These are phyloP conservation scores for Fopius arisanus DNA, from an alignment of 1,140 invertebrate genomes.

Conservation along the genomic window DNA sequence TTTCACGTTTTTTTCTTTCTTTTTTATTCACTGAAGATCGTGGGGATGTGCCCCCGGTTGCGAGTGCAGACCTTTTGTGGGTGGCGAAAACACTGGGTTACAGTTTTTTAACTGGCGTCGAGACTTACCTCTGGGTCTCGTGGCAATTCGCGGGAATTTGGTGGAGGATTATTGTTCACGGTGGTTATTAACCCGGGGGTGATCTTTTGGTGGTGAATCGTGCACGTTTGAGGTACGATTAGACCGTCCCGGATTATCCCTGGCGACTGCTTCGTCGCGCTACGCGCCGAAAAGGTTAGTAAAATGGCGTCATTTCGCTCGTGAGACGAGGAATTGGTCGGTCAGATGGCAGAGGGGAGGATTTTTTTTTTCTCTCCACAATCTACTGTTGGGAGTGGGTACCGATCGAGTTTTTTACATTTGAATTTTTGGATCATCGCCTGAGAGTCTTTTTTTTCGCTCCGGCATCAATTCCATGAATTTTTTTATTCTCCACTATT, in stretches of 20 bases:
- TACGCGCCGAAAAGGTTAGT: slow-evolving; percentile 64
- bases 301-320: slow-evolving; percentile 60
- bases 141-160: neutral
- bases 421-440: neutral
- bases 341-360: neutral
- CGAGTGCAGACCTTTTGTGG: neutral
- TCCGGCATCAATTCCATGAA: no score
- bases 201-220: neutral
- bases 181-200: neutral
- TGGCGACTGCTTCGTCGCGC: slow-evolving; percentile 38
- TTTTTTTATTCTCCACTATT: no score
- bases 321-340: neutral
- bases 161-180: neutral
- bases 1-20: neutral
- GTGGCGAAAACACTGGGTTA: neutral
- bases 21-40: neutral
- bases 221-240: neutral
- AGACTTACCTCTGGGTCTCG: neutral
- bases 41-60: neutral
- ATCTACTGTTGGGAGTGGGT: neutral
- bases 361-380: neutral
- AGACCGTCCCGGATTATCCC: slow-evolving; percentile 10
- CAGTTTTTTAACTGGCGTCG: neutral
- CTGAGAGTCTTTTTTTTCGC: no score
- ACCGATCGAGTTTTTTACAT: neutral